phyloP scores from a whole-genome alignment of 2,113 vertebrate species.

The Osmerus mordax region DNA sequence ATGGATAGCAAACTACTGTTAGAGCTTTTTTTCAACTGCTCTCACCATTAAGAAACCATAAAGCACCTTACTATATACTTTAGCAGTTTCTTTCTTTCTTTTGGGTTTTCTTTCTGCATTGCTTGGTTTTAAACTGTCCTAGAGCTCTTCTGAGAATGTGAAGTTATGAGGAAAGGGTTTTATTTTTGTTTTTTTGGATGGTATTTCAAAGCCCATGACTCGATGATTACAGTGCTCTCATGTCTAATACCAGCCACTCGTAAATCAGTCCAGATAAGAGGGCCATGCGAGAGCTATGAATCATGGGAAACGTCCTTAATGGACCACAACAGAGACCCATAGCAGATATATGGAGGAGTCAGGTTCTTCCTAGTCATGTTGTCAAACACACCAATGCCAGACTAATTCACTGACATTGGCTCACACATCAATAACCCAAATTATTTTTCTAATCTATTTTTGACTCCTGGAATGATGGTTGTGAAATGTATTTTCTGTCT shows the following conservation, averaged over 20 bases:
- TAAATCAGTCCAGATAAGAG: conserved; percentile 27
- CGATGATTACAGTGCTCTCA: conserved; percentile 9
- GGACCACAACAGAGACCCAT: neutral
- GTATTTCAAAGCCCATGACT: conserved; percentile 24
- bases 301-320: conserved; percentile 18
- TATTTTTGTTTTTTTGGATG: neutral
- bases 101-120: neutral
- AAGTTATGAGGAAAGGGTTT: too few relatives aligned
- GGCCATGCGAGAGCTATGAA: conserved; percentile 27
- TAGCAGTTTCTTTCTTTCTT: conserved; percentile 7
- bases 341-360: conserved; percentile 1
- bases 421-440: conserved; percentile 31
- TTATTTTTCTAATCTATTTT: conserved; percentile 73
- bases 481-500: conserved; percentile 16
- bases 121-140: too few relatives aligned
- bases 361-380: conserved; percentile 26
- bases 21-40: conserved; percentile 15
- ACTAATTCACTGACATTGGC: conserved; percentile 6
- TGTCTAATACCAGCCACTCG: conserved; percentile 35
- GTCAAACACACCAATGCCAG: conserved; percentile 35
- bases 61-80: conserved; percentile 36
- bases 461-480: conserved; percentile 46
- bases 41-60: conserved; percentile 13
- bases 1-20: conserved; percentile 6
- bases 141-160: too few relatives aligned